Percentiles rank a stretch among this genome's conserved stretches.
Conservation (phyloP, 2,888 invertebrate species). For the Scrobipalpa costella region DNA sequence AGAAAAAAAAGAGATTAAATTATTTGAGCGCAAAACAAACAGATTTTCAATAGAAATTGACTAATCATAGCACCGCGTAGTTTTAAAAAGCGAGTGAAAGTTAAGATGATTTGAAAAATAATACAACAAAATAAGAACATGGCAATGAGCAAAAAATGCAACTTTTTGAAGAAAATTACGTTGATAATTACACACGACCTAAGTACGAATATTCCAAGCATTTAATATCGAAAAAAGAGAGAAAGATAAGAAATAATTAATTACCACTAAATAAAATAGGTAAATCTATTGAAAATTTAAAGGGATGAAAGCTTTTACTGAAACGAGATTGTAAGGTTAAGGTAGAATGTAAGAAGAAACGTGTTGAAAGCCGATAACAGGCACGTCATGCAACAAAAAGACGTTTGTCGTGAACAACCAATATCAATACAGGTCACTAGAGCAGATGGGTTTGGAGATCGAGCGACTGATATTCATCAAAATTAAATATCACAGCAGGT, state of each 20-base stretch:
- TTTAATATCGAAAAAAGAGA: too few species aligned
- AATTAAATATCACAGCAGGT: slow-evolving; percentile 71
- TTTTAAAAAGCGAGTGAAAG: slow-evolving; percentile 15
- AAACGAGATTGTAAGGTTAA: background rate
- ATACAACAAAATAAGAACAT: slow-evolving; percentile 28
- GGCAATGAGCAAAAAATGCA: too few species aligned
- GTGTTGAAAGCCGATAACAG: slow-evolving; percentile 41
- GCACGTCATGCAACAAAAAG: slow-evolving; percentile 47
- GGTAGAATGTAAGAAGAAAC: slow-evolving; percentile 30
- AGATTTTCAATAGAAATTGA: background rate
- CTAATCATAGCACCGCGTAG: background rate
- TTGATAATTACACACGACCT: too few species aligned
- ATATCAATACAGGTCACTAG: slow-evolving; percentile 65
- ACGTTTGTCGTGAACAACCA: slow-evolving; percentile 55
- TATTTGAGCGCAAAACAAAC: background rate
- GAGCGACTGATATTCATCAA: slow-evolving; percentile 64
- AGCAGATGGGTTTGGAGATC: slow-evolving; percentile 58
- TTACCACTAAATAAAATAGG: background rate
- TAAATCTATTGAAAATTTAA: background rate
- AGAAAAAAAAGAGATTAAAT: background rate
- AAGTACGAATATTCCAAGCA: too few species aligned
- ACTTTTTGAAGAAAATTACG: background rate
- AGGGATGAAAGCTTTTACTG: background rate
- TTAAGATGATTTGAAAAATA: slow-evolving; percentile 40
- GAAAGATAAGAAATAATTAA: too few species aligned